Percentiles rank a stretch among this genome's conserved stretches.
phyloP scores from a whole-genome alignment of 1,140 invertebrate species.

The Drosophila virilis region DNA sequence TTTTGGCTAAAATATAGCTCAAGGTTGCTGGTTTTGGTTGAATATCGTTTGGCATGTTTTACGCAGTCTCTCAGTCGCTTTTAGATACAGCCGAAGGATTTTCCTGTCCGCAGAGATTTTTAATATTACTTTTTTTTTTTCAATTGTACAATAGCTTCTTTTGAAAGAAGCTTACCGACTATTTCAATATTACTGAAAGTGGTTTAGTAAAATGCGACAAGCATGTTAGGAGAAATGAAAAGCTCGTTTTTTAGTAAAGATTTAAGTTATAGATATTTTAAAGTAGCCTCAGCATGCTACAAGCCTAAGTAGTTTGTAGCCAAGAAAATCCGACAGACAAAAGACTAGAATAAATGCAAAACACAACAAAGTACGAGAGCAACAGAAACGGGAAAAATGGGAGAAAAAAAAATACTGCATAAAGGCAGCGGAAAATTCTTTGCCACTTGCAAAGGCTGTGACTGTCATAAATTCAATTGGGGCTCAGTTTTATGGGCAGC shows the following conservation, averaged over 20 bases:
- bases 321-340: constrained; percentile 8
- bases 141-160: neutral
- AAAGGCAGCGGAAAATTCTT: constrained; percentile 31
- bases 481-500: constrained; percentile 24
- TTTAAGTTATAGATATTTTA: neutral
- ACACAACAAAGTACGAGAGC: neutral
- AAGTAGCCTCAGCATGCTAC: neutral
- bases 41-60: too few species aligned
- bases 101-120: too few species aligned
- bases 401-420: constrained; percentile 12
- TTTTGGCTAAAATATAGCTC: too few species aligned
- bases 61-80: too few species aligned
- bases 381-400: neutral
- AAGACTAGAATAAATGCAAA: constrained; percentile 11
- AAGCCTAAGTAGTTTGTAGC: constrained; percentile 6
- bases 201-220: neutral
- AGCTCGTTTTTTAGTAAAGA: neutral
- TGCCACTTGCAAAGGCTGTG: constrained; percentile 22
- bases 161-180: neutral
- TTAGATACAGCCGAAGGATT: too few species aligned
- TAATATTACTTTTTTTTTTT: too few species aligned
- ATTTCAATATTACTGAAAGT: neutral
- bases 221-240: constrained; percentile 3
- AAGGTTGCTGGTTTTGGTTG: too few species aligned
- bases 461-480: constrained; percentile 42